A percentile compares a stretch with the other conserved stretches of the same genome.
phyloP scores from a whole-genome alignment of 2,797 vertebrate genomes.

The Clarias laeviceps region DNA sequence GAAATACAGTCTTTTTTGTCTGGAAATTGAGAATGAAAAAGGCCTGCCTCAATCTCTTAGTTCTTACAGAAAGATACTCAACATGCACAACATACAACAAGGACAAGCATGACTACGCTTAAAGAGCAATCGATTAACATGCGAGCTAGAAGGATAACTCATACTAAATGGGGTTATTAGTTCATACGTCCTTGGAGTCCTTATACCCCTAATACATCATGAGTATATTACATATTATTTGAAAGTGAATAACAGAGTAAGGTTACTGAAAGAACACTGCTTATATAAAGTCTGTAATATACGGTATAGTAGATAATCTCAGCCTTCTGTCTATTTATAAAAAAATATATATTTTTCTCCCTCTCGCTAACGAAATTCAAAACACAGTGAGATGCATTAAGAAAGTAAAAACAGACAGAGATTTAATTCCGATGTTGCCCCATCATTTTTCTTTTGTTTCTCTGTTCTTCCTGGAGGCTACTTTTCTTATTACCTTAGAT shows the following conservation, averaged over 20 bases:
- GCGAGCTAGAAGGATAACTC: background rate
- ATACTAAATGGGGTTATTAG: background rate
- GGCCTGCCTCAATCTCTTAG: background rate
- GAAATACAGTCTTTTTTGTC: constrained; percentile 1
- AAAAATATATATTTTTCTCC: background rate
- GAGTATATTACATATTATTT: background rate
- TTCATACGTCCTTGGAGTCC: background rate
- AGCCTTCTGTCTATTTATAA: background rate
- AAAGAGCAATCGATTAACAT: background rate
- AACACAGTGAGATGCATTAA: background rate
- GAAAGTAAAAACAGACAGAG: constrained; percentile 3
- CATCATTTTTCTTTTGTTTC: background rate
- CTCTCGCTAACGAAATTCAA: background rate
- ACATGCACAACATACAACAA: background rate
- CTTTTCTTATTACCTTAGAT: background rate
- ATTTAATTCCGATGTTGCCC: background rate
- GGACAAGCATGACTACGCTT: background rate
- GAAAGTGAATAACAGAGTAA: background rate
- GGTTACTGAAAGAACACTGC: background rate
- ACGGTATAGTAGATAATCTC: background rate
- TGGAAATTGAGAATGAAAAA: background rate
- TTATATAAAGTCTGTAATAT: background rate
- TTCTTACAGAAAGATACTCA: background rate
- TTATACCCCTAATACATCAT: background rate
- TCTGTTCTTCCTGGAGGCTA: background rate